Percentiles rank a stretch among this genome's conserved stretches.
phyloP scores from a whole-genome alignment of 2,888 invertebrate genomes.

The Scrobipalpa costella region DNA sequence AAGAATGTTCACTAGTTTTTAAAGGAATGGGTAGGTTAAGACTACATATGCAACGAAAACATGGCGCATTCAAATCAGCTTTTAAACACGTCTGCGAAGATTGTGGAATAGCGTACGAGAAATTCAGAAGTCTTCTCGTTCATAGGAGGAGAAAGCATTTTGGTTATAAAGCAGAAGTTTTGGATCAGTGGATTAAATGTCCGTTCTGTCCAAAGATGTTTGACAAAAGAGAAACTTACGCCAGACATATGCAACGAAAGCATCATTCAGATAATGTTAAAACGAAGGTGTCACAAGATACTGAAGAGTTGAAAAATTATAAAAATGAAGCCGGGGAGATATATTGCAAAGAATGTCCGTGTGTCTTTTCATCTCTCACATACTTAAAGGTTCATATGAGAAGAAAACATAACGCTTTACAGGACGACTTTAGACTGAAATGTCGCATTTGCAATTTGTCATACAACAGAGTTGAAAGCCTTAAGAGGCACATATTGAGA shows the following conservation, averaged over 20 bases:
- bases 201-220: constrained; percentile 69
- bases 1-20: constrained; percentile 69
- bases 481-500: constrained; percentile 67
- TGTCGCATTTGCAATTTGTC: constrained; percentile 72
- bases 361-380: constrained; percentile 65
- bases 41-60: constrained; percentile 73
- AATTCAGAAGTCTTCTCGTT: constrained; percentile 65
- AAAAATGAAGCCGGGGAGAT: constrained; percentile 64
- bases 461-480: constrained; percentile 71
- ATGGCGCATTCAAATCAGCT: constrained; percentile 62
- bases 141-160: constrained; percentile 68
- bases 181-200: constrained; percentile 62
- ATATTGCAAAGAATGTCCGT: constrained; percentile 63
- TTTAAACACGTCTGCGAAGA: constrained; percentile 63
- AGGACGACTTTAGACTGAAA: constrained; percentile 65
- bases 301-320: constrained; percentile 41
- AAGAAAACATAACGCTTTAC: constrained; percentile 66
- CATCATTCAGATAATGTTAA: constrained; percentile 56
- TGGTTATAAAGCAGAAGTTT: constrained; percentile 44
- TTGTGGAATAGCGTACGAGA: constrained; percentile 70
- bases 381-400: constrained; percentile 72
- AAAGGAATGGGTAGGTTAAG: constrained; percentile 64
- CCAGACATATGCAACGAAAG: constrained; percentile 69
- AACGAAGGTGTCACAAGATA: constrained; percentile 36
- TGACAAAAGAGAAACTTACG: constrained; percentile 66